A percentile compares a stretch with the other conserved stretches of the same genome.
These are phyloP conservation scores for Labrus mixtus DNA, from an alignment of 2,113 vertebrate genomes.

Conservation along the genomic window DNA sequence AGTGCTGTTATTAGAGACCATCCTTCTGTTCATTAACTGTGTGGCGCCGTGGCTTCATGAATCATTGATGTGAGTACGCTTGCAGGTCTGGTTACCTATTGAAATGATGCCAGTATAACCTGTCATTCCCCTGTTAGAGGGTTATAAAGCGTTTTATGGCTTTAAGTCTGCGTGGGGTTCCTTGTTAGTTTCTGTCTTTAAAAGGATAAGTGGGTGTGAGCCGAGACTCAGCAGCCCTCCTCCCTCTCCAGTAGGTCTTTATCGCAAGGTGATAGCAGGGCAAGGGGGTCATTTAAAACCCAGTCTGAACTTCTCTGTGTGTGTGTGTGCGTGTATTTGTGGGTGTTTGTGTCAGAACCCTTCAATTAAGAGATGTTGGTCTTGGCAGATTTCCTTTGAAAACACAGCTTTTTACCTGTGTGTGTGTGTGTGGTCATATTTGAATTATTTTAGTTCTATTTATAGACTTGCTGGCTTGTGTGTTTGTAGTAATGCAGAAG, in stretches of 20 bases:
- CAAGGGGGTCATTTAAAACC: constrained; percentile 62
- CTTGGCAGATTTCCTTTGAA: constrained; percentile 36
- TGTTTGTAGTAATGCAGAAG: neutral
- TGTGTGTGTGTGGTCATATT: constrained; percentile 59
- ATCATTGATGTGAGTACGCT: constrained; percentile 70
- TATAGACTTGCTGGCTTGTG: constrained; percentile 1
- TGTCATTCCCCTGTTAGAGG: constrained; percentile 29
- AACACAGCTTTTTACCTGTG: constrained; percentile 57
- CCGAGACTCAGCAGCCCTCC: constrained; percentile 65
- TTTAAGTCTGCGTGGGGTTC: constrained; percentile 28
- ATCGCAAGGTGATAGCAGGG: constrained; percentile 75
- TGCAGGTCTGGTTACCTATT: constrained; percentile 68
- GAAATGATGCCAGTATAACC: constrained; percentile 42
- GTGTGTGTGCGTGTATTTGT: constrained; percentile 25
- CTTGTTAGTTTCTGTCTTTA: constrained; percentile 55
- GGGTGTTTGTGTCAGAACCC: constrained; percentile 26
- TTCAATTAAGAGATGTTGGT: constrained; percentile 55
- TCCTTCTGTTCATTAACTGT: constrained; percentile 69
- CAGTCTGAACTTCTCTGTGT: constrained; percentile 41
- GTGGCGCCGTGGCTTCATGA: constrained; percentile 58
- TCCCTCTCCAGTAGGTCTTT: constrained; percentile 63
- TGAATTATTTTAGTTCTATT: neutral
- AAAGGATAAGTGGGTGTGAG: constrained; percentile 69
- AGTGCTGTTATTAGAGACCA: constrained; percentile 49
- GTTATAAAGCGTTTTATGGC: constrained; percentile 42